phyloP scores from a whole-genome alignment of 2,797 vertebrate species.

The Simalia tracyae region DNA sequence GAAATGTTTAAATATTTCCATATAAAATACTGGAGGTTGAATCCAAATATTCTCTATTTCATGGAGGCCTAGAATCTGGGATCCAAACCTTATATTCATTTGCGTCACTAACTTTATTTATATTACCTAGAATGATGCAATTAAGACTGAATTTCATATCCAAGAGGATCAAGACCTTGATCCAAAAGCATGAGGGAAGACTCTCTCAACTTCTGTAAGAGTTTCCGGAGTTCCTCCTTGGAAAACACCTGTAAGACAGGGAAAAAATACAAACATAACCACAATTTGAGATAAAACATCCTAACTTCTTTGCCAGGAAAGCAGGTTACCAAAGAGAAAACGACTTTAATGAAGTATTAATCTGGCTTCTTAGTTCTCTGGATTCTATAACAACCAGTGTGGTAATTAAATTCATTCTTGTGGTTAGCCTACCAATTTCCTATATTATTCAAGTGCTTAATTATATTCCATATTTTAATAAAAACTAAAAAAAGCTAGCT shows the following conservation, averaged over 20 bases:
- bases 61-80: not conserved
- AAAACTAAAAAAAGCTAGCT: not conserved
- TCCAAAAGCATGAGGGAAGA: conserved; percentile 93
- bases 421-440: not conserved
- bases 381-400: not conserved
- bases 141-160: conserved; percentile 89
- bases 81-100: not conserved
- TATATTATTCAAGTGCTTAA: not conserved
- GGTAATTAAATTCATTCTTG: not conserved
- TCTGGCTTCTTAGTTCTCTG: not conserved
- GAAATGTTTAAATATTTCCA: conserved; percentile 26
- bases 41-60: not conserved
- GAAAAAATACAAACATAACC: not conserved
- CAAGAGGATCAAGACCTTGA: conserved; percentile 88
- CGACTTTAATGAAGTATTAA: not conserved
- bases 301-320: not conserved
- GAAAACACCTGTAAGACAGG: conserved; percentile 86
- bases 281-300: not conserved
- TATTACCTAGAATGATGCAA: conserved; percentile 30
- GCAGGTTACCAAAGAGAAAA: not conserved
- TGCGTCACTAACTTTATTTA: not conserved
- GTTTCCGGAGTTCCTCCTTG: conserved; percentile 88
- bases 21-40: conserved; percentile 18
- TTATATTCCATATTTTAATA: not conserved
- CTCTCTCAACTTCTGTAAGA: conserved; percentile 90